Evolutionary conservation across 2,888 invertebrate genomes (phyloP), one percentile per base, ranked within the genome.

Genomic region (Elysia crispata): DNA sequence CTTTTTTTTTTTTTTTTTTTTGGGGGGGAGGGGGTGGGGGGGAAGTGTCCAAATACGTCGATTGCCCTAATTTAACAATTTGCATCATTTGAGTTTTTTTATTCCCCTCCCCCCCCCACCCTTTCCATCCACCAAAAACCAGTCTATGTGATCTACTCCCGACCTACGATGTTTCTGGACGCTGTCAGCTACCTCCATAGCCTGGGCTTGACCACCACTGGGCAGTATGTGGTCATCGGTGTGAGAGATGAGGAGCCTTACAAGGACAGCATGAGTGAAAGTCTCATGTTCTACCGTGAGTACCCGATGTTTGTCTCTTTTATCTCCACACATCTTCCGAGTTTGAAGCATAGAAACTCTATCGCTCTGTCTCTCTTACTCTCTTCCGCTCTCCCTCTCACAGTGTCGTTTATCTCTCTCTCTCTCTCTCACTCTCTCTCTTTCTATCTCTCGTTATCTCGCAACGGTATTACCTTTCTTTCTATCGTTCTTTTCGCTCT

Each of bases 71-170:
- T n/a, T n/a, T n/a, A n/a, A n/a, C n/a, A n/a, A n/a, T n/a, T n/a
- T n/a, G n/a, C n/a, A n/a, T n/a, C n/a, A n/a, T n/a, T n/a, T n/a
- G n/a, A n/a, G n/a, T n/a, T n/a, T n/a, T n/a, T n/a, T n/a, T 6
- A 11, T 20, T 20, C 13, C 30, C 66, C 66, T 28, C 25, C 15
- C 25, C 25, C 66, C 66, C 25, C 15, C 66, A 15, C 30, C 30
- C 18, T 66, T 30, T 1, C 20, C 41, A n/a, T n/a, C n/a, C n/a
- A n/a, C n/a, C n/a, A n/a, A n/a, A n/a, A n/a, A 83, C 25, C 94
- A 98, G 98, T 98, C 92, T 98, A 97, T 93, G 95, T 98, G 54
- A 95, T 97, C 82, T 94, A 97, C 84, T 97, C 97, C 0, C 95
- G 96, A 91, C 95, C 96, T 89, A 96, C 96, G 89, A 97, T 97